Conservation (phyloP, 2,113 vertebrate species). For the Saguinus midas region DNA sequence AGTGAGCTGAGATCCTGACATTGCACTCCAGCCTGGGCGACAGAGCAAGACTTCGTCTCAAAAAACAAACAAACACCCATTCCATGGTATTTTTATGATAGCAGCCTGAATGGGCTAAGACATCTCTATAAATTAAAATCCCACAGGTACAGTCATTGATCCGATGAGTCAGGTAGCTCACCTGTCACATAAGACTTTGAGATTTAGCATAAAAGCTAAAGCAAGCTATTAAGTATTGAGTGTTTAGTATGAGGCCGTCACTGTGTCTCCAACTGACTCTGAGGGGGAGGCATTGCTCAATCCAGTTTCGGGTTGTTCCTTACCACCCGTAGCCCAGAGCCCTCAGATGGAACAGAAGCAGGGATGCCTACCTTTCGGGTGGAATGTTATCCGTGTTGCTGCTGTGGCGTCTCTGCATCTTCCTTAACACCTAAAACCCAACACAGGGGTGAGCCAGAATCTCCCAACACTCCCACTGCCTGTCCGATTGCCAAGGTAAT, state of each 20-base stretch:
- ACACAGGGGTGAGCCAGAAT: conserved; percentile 4
- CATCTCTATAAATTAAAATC: not conserved
- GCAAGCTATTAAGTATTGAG: not conserved
- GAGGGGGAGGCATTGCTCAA: not conserved
- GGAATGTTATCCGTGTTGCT: conserved; percentile 96
- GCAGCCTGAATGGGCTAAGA: not conserved
- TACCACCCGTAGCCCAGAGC: not conserved
- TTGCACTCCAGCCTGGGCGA: no score
- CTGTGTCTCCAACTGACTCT: not conserved
- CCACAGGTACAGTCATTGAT: not conserved
- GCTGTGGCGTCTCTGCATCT: conserved; percentile 99
- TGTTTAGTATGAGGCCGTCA: not conserved
- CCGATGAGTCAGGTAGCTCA: not conserved
- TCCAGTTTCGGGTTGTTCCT: not conserved
- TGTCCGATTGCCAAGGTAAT: not conserved
- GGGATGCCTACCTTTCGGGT: conserved; percentile 90
- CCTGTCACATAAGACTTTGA: not conserved
- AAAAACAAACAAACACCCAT: no score
- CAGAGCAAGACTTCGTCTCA: no score
- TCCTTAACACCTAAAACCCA: conserved; percentile 89
- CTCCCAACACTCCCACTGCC: not conserved
- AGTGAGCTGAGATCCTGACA: no score
- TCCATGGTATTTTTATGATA: not conserved
- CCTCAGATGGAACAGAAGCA: not conserved
- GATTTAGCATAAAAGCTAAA: not conserved